Percentiles rank a stretch among this genome's conserved stretches.
phyloP scores from a whole-genome alignment of 2,113 vertebrate species.

The Seriola rivoliana region DNA sequence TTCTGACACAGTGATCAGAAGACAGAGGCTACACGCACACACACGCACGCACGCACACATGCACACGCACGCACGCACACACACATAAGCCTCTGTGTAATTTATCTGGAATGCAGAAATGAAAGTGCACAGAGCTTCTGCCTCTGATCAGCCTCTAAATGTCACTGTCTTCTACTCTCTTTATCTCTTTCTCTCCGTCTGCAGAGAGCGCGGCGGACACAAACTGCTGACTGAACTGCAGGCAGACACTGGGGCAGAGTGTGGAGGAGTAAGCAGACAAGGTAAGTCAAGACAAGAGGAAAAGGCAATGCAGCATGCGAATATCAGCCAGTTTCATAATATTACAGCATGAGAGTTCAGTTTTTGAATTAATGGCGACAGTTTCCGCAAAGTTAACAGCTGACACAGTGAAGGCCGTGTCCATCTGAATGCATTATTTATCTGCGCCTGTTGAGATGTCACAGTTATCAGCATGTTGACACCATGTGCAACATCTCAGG shows the following conservation, averaged over 20 bases:
- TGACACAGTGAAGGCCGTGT: constrained; percentile 8
- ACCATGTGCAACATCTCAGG: constrained; percentile 37
- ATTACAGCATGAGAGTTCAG: background rate
- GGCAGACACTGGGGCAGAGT: constrained; percentile 52
- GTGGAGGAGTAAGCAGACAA: constrained; percentile 67
- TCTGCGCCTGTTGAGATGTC: constrained; percentile 31
- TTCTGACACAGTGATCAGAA: constrained; percentile 40
- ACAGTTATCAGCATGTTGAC: constrained; percentile 43
- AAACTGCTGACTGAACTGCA: constrained; percentile 66
- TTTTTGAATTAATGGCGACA: background rate
- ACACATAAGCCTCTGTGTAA: constrained; percentile 1
- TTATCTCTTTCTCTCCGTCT: constrained; percentile 24
- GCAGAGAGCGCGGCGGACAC: constrained; percentile 45
- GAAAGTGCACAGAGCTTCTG: constrained; percentile 37
- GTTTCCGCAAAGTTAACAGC: constrained; percentile 24
- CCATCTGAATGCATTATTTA: constrained; percentile 45
- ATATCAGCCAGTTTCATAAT: constrained; percentile 9
- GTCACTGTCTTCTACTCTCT: constrained; percentile 26
- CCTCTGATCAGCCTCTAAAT: constrained; percentile 25
- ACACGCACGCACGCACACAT: background rate
- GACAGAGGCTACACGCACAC: constrained; percentile 5
- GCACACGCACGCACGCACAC: background rate
- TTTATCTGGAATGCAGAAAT: constrained; percentile 52
- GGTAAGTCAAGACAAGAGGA: constrained; percentile 51
- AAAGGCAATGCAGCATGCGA: background rate